Percentiles rank a stretch among this genome's conserved stretches.
Conservation (phyloP, 2,888 invertebrate species). For the Lypha dubia region DNA sequence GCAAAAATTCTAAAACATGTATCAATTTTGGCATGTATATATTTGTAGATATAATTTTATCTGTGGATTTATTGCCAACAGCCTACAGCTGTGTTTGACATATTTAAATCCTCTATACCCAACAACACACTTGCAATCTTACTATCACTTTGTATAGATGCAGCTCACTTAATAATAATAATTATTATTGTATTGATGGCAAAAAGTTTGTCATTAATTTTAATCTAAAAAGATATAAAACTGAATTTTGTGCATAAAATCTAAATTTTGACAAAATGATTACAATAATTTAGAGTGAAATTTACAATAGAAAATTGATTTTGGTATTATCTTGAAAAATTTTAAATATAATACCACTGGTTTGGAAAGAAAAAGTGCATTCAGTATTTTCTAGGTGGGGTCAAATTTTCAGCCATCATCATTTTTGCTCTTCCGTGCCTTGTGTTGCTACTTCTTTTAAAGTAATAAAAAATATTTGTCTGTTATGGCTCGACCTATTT, state of each 20-base stretch:
- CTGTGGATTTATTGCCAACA: too few species aligned
- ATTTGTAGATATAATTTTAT: too few species aligned
- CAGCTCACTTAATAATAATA: too few species aligned
- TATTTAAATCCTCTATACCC: too few species aligned
- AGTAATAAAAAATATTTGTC: background rate
- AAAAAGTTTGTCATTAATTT: too few species aligned
- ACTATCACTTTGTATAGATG: too few species aligned
- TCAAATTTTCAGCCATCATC: background rate
- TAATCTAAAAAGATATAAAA: too few species aligned
- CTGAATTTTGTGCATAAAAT: background rate
- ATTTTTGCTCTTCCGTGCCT: background rate
- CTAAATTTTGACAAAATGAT: background rate
- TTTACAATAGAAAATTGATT: background rate
- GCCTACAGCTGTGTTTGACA: too few species aligned
- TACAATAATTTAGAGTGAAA: background rate
- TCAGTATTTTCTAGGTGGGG: conserved; percentile 26
- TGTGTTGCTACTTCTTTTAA: background rate
- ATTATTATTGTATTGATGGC: too few species aligned
- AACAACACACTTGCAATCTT: too few species aligned
- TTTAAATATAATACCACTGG: background rate
- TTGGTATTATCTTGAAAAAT: background rate
- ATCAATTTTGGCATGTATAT: too few species aligned
- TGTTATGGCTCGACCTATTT: conserved; percentile 88
- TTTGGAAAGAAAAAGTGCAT: background rate
- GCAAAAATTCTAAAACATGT: too few species aligned